Evolutionary conservation across 2,113 vertebrate genomes (phyloP), one percentile per base, ranked within the genome.

Genomic region (Tauraco erythrolophus): DNA sequence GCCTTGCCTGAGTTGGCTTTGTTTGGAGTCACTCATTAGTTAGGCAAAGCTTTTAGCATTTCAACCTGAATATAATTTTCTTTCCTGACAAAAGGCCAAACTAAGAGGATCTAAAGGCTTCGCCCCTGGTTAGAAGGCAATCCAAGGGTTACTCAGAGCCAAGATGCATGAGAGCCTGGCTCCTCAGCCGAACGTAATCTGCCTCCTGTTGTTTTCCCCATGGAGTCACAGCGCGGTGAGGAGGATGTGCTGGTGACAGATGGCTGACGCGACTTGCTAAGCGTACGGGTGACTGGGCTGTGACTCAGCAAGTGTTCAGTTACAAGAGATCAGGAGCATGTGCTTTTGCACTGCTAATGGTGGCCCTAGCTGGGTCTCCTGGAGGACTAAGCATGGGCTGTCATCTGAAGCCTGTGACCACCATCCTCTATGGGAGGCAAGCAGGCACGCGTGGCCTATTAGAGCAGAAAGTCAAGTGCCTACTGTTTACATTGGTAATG

Each of bases 271-370:
- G 70, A 84, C 91, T 92, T 28, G 54, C 84, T 77, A 69, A 94
- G 87, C 6, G 7, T 23, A 71, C 1, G 89, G 91, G 94, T 96
- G 96, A 98, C 95, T 95, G 68, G n/a, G 75, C 81, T 96, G 94
- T 98, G 97, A 98, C 94, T 97, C 97, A 98, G 94, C 91, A 76
- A 93, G 83, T 66, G 87, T 97, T 96, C 89, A 92, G 89, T 91
- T 97, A 94, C 91, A 86, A 62, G 74, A 76, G 71, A 92, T 57
- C 10, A 11, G 43, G 72, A 84, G 37, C 94, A 66, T 72, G 89
- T 87, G 84, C 80, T 94, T 80, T 93, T 87, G 45, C 72, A 74
- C 72, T 90, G 65, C 35, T 66, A 89, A 39, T 43, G 23, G 46
- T 91, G 79, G 84, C 71, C 89, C 57, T 79, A 31, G 43, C 60